Evolutionary conservation across 1,140 invertebrate species (phyloP).

Genomic region (Tetramorium simillimum): DNA sequence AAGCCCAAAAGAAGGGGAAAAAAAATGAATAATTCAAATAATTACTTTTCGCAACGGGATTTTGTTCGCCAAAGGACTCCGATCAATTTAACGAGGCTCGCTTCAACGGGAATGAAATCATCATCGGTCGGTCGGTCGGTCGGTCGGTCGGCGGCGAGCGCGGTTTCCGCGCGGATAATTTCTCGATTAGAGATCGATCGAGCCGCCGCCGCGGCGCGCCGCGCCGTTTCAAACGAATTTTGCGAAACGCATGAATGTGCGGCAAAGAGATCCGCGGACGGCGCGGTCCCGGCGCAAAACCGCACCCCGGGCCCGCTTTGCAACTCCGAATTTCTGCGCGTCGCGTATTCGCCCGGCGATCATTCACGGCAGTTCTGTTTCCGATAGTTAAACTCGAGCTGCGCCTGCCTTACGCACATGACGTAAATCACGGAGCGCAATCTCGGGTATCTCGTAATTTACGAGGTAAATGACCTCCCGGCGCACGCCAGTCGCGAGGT

Average conservation of each 20-base stretch:
- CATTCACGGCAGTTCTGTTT: constrained; percentile 53
- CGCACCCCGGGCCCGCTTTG: constrained; percentile 1
- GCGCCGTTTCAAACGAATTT: background rate
- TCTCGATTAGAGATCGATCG: constrained; percentile 12
- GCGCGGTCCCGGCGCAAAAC: background rate
- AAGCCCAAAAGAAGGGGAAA: background rate
- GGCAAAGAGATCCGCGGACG: background rate
- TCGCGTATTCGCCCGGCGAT: constrained; percentile 34
- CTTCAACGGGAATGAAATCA: background rate
- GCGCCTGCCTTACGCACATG: constrained; percentile 55
- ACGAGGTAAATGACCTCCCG: constrained; percentile 47
- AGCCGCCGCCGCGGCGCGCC: background rate
- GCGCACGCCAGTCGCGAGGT: background rate
- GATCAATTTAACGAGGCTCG: background rate
- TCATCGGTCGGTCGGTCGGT: background rate
- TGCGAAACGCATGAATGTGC: background rate
- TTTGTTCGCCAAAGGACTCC: background rate
- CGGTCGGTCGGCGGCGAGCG: background rate
- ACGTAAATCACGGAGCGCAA: constrained; percentile 54
- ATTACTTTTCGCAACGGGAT: too few relatives aligned
- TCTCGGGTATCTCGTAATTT: constrained; percentile 60
- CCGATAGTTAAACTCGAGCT: constrained; percentile 52
- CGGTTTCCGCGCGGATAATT: constrained; percentile 19
- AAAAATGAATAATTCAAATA: too few relatives aligned
- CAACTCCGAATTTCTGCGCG: constrained; percentile 19